Percentiles rank a stretch among this genome's conserved stretches.
Conservation (phyloP, 2,888 invertebrate species). For the Nemotelus nigrinus region DNA sequence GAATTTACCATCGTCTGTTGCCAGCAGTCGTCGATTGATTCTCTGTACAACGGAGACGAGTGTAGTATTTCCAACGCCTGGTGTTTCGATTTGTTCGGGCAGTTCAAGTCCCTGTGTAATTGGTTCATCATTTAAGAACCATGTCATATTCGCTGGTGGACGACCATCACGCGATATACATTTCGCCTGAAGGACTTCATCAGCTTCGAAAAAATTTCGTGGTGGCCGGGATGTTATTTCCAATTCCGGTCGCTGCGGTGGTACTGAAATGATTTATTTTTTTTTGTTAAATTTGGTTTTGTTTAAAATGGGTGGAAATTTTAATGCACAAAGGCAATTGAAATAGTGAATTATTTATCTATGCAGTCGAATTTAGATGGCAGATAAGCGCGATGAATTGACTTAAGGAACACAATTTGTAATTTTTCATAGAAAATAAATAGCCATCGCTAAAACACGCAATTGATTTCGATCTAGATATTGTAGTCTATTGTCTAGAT, state of each 20-base stretch:
- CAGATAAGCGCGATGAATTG: too few relatives aligned
- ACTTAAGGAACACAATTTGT: too few relatives aligned
- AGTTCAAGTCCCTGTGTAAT: constrained; percentile 70
- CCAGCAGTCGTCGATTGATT: constrained; percentile 70
- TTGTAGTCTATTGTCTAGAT: too few relatives aligned
- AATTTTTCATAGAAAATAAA: too few relatives aligned
- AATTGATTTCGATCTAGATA: too few relatives aligned
- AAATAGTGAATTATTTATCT: neutral
- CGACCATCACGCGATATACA: constrained; percentile 77
- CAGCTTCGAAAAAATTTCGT: constrained; percentile 64
- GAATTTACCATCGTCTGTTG: constrained; percentile 73
- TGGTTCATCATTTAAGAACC: constrained; percentile 74
- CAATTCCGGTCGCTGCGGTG: constrained; percentile 61
- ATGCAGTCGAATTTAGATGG: too few relatives aligned
- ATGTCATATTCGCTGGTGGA: constrained; percentile 80
- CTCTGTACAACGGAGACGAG: constrained; percentile 74
- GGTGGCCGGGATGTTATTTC: constrained; percentile 57
- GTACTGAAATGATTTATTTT: constrained; percentile 54
- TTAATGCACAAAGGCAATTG: neutral
- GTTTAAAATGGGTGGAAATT: neutral
- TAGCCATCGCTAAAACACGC: too few relatives aligned
- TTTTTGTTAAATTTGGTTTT: neutral
- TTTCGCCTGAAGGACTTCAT: constrained; percentile 71
- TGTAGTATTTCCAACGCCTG: constrained; percentile 67
- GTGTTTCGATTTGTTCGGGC: constrained; percentile 62